phyloP scores from a whole-genome alignment of 92 coral and sea anemone species.

The Phenganax stokvisi region DNA sequence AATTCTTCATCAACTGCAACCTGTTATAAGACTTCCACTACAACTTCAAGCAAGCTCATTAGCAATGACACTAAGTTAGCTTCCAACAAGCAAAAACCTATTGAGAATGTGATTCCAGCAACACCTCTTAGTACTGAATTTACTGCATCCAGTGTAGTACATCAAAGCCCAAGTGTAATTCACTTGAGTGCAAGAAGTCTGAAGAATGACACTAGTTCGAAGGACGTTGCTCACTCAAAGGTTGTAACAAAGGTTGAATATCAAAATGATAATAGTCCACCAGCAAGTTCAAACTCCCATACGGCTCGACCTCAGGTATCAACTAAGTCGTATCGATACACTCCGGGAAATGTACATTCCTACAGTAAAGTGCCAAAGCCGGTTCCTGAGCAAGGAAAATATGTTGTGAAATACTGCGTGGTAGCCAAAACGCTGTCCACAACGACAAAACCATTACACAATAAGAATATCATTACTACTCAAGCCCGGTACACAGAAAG shows the following conservation, averaged over 20 bases:
- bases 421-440: neutral
- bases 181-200: neutral
- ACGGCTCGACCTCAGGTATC: neutral
- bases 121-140: neutral
- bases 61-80: neutral
- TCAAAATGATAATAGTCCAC: neutral
- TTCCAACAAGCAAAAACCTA: neutral
- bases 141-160: neutral
- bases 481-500: neutral
- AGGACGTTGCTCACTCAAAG: too few species aligned
- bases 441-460: neutral
- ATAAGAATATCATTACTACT: neutral
- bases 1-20: neutral
- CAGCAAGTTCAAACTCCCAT: neutral
- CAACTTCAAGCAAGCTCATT: neutral
- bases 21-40: neutral
- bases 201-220: neutral
- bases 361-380: constrained; percentile 14
- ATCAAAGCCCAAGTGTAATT: neutral
- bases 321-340: neutral
- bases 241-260: neutral
- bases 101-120: neutral
- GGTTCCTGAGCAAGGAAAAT: neutral
- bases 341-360: neutral
- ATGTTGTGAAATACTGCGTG: constrained; percentile 21